These are phyloP conservation scores for Urocolius indicus DNA, from an alignment of 2,113 vertebrate genomes.

Conservation along the genomic window DNA sequence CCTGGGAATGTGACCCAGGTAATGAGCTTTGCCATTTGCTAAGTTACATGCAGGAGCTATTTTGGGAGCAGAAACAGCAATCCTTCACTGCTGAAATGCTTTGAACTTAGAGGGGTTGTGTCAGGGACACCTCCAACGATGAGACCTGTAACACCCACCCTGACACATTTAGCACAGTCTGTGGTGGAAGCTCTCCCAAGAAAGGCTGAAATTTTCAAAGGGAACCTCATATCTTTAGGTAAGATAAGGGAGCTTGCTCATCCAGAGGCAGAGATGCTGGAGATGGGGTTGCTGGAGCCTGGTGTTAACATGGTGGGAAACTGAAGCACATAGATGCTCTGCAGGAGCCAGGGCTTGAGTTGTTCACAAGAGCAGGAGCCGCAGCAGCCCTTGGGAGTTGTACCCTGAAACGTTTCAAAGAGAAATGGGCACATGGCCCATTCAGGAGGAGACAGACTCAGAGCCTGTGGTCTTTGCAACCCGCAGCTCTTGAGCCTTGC, in stretches of 20 bases:
- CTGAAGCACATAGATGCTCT: fast-evolving
- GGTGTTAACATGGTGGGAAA: not conserved
- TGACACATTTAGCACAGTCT: not conserved
- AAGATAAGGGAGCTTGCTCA: not conserved
- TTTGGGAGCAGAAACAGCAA: not conserved
- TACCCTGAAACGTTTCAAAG: not conserved
- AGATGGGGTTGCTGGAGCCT: not conserved
- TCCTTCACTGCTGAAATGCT: not conserved
- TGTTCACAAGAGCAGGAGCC: not conserved
- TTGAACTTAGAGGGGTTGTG: not conserved
- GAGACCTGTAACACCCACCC: not conserved
- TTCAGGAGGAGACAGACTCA: not conserved
- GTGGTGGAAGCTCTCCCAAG: not conserved
- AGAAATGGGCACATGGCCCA: not conserved
- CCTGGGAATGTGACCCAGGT: not conserved
- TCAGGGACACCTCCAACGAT: not conserved
- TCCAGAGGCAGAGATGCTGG: not conserved
- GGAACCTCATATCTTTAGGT: fast-evolving
- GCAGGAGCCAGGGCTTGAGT: not conserved
- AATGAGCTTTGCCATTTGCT: slow-evolving; percentile 7
- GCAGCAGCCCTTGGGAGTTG: not conserved
- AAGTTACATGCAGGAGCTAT: fast-evolving
- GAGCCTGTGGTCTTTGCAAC: not conserved
- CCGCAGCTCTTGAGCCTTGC: not conserved
- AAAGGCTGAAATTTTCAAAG: not conserved